Base-by-base conservation (phyloP, 2,113 vertebrate genomes). In the Dipodomys ordii region DNA sequence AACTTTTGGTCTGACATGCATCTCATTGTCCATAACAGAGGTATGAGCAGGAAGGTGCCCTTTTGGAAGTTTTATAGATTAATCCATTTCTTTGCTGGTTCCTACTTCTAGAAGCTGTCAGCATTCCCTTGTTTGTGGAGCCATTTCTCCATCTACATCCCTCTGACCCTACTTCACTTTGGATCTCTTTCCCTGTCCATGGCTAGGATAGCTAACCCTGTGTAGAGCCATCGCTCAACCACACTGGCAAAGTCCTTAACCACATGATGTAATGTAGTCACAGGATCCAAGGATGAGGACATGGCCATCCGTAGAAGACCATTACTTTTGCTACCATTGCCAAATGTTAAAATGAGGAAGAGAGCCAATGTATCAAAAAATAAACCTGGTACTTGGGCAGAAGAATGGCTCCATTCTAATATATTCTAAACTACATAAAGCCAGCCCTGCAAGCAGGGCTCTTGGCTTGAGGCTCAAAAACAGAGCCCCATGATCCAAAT, bases 321-420 rank as follows among this genome's bases (percentile, higher is more conserved):
- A 11, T 86, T 77, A 73, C 57, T 87, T 76, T 81, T 30, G 28
- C 44, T 77, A 69, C 25, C n/a, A 32, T 20, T 73, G n/a, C 6
- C 39, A 88, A 69, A 32, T 62, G 72, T 32, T 72, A 77, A 88
- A 94, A 80, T 76, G 20, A 73, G 30, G 35, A 90, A 73, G 11
- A 65, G 18, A 60, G 39, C 73, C 30, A 76, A 87, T 9, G 20
- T 83, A 94, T 46, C 39, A 90, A 46, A 57, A 88, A 90, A 67
- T 18, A 81, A 80, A 0, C 57, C 5, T 65, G 46, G 18, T 39
- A 83, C 28, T 49, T 15, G 32, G 46, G n/a, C 5, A 84, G n/a
- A 68, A 90, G 8, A 76, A 44, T 22, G 7, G 18, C 25, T 93
- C 46, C 25, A 64, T 90, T 86, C 71, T 74, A 60, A 85, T 35